A percentile compares a stretch with the other conserved stretches of the same genome.
These are phyloP conservation scores for Campylorhamphus procurvoides DNA, from an alignment of 2,113 vertebrate genomes.

Conservation along the genomic window DNA sequence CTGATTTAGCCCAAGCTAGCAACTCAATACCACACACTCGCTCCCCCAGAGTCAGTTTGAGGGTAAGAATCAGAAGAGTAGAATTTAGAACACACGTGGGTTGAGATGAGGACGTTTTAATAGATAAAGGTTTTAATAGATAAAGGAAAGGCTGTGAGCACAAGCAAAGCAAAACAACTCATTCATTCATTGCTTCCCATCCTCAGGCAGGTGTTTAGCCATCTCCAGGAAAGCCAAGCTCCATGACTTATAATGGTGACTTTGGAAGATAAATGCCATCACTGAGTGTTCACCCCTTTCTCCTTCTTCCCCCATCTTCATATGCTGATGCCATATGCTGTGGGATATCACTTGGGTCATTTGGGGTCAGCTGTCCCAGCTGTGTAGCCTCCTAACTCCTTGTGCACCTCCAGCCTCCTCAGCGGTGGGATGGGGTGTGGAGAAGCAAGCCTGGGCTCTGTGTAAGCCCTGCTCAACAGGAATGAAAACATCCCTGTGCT, in stretches of 20 bases:
- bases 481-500: neutral
- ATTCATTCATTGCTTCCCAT: neutral
- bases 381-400: neutral
- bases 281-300: neutral
- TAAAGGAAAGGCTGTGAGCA: neutral
- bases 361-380: neutral
- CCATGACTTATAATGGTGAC: neutral
- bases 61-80: neutral
- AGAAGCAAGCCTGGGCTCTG: neutral
- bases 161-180: neutral
- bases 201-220: neutral
- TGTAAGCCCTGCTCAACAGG: neutral
- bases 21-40: neutral
- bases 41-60: neutral
- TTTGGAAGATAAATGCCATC: neutral
- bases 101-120: neutral
- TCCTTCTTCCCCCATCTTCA: neutral
- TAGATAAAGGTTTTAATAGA: neutral
- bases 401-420: neutral
- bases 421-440: no score
- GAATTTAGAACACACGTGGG: neutral
- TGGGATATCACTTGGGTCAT: neutral
- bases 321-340: no score
- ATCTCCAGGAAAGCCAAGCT: neutral
- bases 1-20: neutral